phyloP scores from a whole-genome alignment of 1,140 invertebrate genomes.

The Camponotus pennsylvanicus region DNA sequence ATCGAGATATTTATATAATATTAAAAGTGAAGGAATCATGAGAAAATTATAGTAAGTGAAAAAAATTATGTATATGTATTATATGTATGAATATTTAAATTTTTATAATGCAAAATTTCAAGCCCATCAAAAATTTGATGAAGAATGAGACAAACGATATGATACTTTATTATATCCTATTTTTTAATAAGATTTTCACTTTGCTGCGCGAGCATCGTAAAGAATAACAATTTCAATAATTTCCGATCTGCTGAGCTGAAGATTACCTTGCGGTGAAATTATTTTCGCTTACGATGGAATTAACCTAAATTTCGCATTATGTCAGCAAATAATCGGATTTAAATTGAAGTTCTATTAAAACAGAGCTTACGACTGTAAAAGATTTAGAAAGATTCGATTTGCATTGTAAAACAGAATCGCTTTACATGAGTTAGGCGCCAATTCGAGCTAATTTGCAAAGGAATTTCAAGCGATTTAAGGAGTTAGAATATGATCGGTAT shows the following conservation, averaged over 20 bases:
- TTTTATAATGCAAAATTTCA: neutral
- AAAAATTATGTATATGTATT: neutral
- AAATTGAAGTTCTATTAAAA: slow-evolving; percentile 22
- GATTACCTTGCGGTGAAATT: slow-evolving; percentile 10
- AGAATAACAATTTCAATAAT: slow-evolving; percentile 9
- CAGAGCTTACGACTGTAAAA: slow-evolving; percentile 11
- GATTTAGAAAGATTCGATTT: slow-evolving; percentile 26
- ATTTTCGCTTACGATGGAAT: slow-evolving; percentile 12
- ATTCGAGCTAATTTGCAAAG: neutral
- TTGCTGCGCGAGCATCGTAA: neutral
- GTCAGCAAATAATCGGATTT: slow-evolving; percentile 33
- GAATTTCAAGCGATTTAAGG: slow-evolving; percentile 50
- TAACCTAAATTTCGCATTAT: neutral
- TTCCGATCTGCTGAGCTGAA: neutral
- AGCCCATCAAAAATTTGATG: neutral
- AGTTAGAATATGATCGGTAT: slow-evolving; percentile 50
- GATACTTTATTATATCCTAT: neutral
- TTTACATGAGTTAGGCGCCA: slow-evolving; percentile 36
- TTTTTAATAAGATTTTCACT: slow-evolving; percentile 2
- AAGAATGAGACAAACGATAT: neutral
- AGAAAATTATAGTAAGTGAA: neutral
- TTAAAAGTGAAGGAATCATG: neutral
- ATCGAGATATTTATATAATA: neutral
- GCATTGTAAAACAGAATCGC: slow-evolving; percentile 1
- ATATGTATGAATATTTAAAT: neutral